A percentile compares a stretch with the other conserved stretches of the same genome.
These are phyloP conservation scores for Hippolais icterina DNA, from an alignment of 2,113 vertebrate genomes.

Conservation along the genomic window DNA sequence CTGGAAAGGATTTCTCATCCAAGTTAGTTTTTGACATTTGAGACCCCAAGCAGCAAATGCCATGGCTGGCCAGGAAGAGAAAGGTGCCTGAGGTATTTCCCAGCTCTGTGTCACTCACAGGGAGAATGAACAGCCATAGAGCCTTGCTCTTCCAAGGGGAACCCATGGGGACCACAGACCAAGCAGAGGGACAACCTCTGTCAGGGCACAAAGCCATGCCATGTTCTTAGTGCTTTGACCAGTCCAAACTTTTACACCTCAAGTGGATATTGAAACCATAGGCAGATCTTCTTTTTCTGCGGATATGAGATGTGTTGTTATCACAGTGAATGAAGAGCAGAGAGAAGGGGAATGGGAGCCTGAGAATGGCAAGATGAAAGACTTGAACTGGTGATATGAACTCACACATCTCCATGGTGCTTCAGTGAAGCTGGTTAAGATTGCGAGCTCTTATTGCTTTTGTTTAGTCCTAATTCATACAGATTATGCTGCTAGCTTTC, in stretches of 20 bases:
- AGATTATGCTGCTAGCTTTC: background rate
- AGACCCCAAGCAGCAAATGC: background rate
- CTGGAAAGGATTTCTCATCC: background rate
- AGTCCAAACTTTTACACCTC: background rate
- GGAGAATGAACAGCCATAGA: rapidly evolving
- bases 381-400: background rate
- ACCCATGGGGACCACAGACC: background rate
- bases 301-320: background rate
- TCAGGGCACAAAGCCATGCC: background rate
- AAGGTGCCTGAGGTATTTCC: background rate
- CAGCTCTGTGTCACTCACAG: rapidly evolving
- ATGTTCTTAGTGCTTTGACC: rapidly evolving
- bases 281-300: background rate
- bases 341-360: background rate
- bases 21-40: background rate
- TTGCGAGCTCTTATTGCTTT: background rate
- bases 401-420: background rate
- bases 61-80: background rate
- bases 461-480: background rate
- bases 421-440: background rate
- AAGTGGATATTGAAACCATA: background rate
- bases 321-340: background rate
- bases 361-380: background rate
- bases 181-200: background rate
- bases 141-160: rapidly evolving